Evolutionary conservation across 2,113 vertebrate genomes (phyloP), one percentile per base, ranked within the genome.

Genomic region (Pholis gunnellus): DNA sequence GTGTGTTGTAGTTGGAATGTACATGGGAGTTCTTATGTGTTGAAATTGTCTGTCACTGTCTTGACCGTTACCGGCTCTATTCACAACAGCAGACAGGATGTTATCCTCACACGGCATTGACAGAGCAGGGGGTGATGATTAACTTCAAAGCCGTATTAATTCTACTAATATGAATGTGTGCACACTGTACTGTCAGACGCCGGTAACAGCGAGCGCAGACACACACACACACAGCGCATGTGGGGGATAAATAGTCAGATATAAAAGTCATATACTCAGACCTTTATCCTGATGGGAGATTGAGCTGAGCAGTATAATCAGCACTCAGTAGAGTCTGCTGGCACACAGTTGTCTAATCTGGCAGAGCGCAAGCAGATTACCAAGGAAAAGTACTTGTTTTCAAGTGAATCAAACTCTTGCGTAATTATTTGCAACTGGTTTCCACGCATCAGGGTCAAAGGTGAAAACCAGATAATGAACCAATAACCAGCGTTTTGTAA

Each of bases 21-120:
- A 71, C 64, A 80, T 25, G 10, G 27, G 72, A 75, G 52, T 83
- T 85, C 65, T 57, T 60, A 25, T 50, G 71, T 84, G 86, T 72
- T 87, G 88, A 88, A 78, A 88, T 4, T 15, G 54, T 76, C 78
- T 64, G 61, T 80, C 75, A 52, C 20, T 29, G 29, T 46, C 54
- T 48, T n/a, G 71, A n/a, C 57, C 44, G 73, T 74, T 70, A 42
- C 67, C 65, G 84, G 60, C 61, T 70, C 56, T 82, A 72, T 54
- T 88, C 70, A 57, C 27, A 61, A 17, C 72, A 31, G 40, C 2
- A 61, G 72, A 78, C 54, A 72, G 76, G 72, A 82, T 83, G 54
- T 79, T 80, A 60, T 73, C 13, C 34, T 34, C 57, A 46, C 4
- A 40, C n/a, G 2, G 48, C 57, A 75, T 36, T 79, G 76, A 88